Evolutionary conservation across 2,113 vertebrate genomes (phyloP), one percentile per base, ranked within the genome.

Genomic region (Siniperca knerii): DNA sequence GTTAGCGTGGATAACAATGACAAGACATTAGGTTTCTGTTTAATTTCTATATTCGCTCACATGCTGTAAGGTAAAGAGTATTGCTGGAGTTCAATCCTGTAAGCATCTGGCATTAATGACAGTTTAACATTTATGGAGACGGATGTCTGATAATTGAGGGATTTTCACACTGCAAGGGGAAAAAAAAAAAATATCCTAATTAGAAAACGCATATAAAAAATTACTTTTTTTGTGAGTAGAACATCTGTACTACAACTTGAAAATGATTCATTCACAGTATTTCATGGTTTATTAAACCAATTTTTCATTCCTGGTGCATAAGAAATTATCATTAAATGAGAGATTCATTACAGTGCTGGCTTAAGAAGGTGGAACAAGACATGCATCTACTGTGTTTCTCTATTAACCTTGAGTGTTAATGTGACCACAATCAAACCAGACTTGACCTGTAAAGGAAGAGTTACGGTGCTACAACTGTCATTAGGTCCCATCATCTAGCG

Each of bases 391-490:
- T 23, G 18, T 50, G 68, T 65, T 67, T 58, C 42, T 79, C 52
- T 54, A 12, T 73, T 83, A 62, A 52, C 29, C 29, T 68, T 76
- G 68, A 25, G 29, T 75, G 78, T 52, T 37, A 50, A 42, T 74
- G 18, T 4, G 20, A 37, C n/a, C 29, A 13, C 29, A 40, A 54
- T 52, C 2, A 13, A 60, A 18, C 4, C 35, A 71, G 40, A 18
- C 18, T 12, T 9, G 16, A 65, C 44, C 35, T 54, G 52, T 40
- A 29, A 8, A 23, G 21, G 21, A 58, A 66, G 68, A 57, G 37
- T 66, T 64, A 21, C 18, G 1, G 54, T n/a, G 48, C 20, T 71
- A 11, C 7, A 50, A 7, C 9, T 29, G 18, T 66, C 21, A 48
- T 46, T 9, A 20, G 10, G 8, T 54, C 33, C 16, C 3, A 3